Evolutionary conservation across 2,888 invertebrate species (phyloP).

Genomic region (Mimachlamys varia): DNA sequence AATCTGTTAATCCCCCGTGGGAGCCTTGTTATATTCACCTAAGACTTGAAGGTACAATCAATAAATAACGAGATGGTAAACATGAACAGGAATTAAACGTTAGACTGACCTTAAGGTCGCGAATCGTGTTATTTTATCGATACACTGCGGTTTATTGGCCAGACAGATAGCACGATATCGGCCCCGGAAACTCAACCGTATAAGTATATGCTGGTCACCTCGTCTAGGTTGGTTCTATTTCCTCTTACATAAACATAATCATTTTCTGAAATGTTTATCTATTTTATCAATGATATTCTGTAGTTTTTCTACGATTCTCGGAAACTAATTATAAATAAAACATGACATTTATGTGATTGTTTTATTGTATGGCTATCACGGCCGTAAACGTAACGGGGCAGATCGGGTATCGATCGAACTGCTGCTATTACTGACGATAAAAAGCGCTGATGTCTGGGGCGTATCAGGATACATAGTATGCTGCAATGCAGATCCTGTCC

Average conservation of each 20-base stretch:
- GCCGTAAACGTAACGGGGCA: not conserved
- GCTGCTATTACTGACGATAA: not conserved
- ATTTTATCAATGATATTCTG: not conserved
- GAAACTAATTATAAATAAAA: not conserved
- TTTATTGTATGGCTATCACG: not conserved
- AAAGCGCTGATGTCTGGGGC: not conserved
- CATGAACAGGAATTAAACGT: slow-evolving; percentile 21
- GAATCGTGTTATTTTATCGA: slow-evolving; percentile 34
- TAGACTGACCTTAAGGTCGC: not conserved
- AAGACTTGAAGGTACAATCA: not conserved
- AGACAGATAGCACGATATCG: not conserved
- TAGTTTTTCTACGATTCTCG: not conserved
- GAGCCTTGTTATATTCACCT: not conserved
- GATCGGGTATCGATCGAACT: not conserved
- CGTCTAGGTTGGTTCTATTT: not conserved
- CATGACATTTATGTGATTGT: not conserved
- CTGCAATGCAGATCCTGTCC: slow-evolving; percentile 1
- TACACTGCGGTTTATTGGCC: not conserved
- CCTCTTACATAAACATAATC: not conserved
- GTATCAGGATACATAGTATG: not conserved
- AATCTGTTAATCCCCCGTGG: not conserved
- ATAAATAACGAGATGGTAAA: slow-evolving; percentile 24
- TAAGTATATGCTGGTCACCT: not conserved
- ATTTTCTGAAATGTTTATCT: not conserved
- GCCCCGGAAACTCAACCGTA: not conserved